Evolutionary conservation across 2,797 vertebrate genomes (phyloP).

Genomic region (Paguma larvata): DNA sequence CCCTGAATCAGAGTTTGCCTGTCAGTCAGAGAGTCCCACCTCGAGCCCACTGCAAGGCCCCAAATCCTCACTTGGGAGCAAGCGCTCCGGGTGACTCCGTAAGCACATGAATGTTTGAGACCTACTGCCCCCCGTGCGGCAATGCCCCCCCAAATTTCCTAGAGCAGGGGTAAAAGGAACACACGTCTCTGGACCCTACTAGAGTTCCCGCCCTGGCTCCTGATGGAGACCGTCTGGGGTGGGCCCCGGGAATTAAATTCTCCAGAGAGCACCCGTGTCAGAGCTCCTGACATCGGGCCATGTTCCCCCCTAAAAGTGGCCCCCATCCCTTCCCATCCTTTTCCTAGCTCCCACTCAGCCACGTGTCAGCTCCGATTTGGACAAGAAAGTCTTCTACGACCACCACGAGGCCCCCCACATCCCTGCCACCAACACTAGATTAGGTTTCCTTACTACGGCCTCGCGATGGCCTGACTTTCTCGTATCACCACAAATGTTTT

Average conservation of each 20-base stretch:
- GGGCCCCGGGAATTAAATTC: neutral
- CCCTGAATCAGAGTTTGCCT: neutral
- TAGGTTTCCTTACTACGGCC: neutral
- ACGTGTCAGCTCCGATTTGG: neutral
- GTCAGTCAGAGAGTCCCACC: neutral
- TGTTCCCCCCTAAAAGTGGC: neutral
- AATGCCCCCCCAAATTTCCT: neutral
- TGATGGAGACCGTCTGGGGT: neutral
- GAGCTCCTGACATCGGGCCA: neutral
- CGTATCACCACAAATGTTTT: neutral
- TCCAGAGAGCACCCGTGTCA: neutral
- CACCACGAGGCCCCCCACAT: accelerated
- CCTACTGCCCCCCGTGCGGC: neutral
- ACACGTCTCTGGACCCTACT: neutral
- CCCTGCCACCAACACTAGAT: neutral
- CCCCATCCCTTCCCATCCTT: neutral
- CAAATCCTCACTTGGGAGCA: neutral
- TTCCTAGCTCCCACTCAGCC: neutral
- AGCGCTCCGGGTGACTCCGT: neutral
- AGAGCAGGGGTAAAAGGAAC: neutral
- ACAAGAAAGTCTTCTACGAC: neutral
- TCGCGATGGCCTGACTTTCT: neutral
- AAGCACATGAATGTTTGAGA: neutral
- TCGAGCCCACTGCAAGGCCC: neutral
- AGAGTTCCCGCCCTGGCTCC: neutral